Percentiles rank a stretch among this genome's conserved stretches.
Evolutionary conservation across 2,113 vertebrate genomes (phyloP).

Genomic region (Pongo pygmaeus): DNA sequence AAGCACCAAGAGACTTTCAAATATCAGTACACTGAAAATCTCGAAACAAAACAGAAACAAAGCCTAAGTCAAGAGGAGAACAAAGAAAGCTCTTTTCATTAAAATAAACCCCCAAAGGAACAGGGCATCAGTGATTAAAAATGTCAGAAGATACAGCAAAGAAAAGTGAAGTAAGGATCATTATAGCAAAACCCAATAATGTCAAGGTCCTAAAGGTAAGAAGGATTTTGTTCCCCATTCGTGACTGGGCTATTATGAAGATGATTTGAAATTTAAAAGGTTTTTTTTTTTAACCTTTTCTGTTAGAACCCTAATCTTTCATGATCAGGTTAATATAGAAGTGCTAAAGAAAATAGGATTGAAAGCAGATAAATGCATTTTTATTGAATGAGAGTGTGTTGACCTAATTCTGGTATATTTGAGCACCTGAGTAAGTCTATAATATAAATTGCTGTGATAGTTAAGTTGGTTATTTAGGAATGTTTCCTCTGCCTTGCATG

Average conservation of each 20-base stretch:
- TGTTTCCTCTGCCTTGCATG: neutral
- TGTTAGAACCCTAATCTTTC: neutral
- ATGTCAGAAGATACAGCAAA: neutral
- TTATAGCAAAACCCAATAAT: neutral
- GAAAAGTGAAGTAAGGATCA: neutral
- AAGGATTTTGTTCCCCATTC: neutral
- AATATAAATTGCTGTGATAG: neutral
- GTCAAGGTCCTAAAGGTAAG: neutral
- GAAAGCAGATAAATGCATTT: neutral
- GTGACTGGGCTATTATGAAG: neutral
- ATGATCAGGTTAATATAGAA: neutral
- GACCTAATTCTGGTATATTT: neutral
- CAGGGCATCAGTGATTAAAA: neutral
- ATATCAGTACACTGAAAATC: neutral
- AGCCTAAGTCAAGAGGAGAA: neutral
- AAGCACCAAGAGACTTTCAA: neutral
- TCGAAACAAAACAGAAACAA: neutral
- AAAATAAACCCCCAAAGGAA: neutral
- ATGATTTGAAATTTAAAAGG: neutral
- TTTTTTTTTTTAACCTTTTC: neutral
- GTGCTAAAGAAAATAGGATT: neutral
- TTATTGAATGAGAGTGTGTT: neutral
- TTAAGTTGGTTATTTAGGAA: neutral
- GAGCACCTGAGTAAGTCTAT: neutral
- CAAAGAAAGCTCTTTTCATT: neutral